Conservation (phyloP, 2,888 invertebrate species). For the Drosophila nigricruria region DNA sequence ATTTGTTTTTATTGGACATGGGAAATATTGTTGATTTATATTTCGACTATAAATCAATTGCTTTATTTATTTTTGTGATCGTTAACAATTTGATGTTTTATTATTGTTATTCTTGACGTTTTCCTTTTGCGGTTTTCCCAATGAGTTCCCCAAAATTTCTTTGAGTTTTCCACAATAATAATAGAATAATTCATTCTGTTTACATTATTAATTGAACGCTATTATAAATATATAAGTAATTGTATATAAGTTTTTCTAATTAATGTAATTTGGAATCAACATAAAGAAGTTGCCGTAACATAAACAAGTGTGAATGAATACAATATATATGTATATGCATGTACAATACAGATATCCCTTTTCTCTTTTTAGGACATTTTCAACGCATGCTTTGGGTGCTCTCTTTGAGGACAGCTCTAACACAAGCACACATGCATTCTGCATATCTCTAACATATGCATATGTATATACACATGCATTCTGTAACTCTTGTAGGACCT, state of each 20-base stretch:
- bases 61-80: conserved; percentile 29
- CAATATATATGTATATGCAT: neutral
- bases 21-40: conserved; percentile 12
- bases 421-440: neutral
- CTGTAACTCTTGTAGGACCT: neutral
- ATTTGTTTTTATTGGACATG: conserved; percentile 16
- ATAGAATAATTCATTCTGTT: neutral
- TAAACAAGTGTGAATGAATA: neutral
- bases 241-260: neutral
- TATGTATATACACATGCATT: neutral
- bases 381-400: neutral
- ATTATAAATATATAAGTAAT: neutral
- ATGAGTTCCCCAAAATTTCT: neutral
- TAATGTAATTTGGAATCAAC: neutral
- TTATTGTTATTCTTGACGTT: conserved; percentile 9
- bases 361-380: conserved; percentile 1
- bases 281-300: neutral
- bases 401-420: neutral
- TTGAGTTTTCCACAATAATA: neutral
- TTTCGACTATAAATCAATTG: conserved; percentile 36
- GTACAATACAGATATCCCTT: neutral
- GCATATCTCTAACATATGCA: neutral
- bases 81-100: conserved; percentile 31
- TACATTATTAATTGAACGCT: neutral
- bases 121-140: neutral